Base-by-base conservation (phyloP, 2,113 vertebrate genomes). In the Albula goreensis region DNA sequence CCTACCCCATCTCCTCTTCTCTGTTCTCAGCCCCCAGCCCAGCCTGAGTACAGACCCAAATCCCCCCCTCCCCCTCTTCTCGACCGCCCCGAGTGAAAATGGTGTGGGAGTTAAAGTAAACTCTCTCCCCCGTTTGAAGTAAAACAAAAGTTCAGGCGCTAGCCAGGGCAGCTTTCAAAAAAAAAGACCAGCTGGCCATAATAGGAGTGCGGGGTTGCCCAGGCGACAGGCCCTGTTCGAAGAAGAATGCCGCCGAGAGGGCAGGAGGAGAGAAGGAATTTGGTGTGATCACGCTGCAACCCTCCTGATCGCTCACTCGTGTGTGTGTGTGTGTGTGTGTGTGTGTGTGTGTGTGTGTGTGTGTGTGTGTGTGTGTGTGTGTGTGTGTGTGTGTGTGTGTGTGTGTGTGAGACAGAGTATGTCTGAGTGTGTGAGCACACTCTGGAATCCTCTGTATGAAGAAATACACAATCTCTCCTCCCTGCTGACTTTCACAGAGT, bases 211-310 rank as follows among this genome's bases (percentile, higher is more conserved):
- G 88, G 92, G 86, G 93, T 95, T 95, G 92, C 94, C 92, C 89
- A 87, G 93, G 94, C 88, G 90, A 93, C 91, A 8, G 56, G 50
- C 82, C 49, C 85, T 83, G 83, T 83, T 84, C 0, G 89, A 53
- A 60, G 91, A 96, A 94, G 93, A 96, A 95, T 94, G 94, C 92
- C 90, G 92, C 93, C 92, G 91, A 93, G 93, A 93, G 92, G 90
- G 94, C 51, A 82, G 93, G 92, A 80, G 50, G 85, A 87, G 82
- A 22, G 70, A 31, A 74, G 70, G 70, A 31, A 74, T 74, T 74
- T 10, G 70, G 70, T 31, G 70, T 74, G 7, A 78, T 93, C 91
- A 90, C 90, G 89, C 93, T 89, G 90, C 89, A 86, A 89, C 91
- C 89, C 88, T 94, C 85, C 88, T 93, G 1, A 63, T 92, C 50